phyloP scores from a whole-genome alignment of 2,113 vertebrate species.

The Bothrops jararaca region DNA sequence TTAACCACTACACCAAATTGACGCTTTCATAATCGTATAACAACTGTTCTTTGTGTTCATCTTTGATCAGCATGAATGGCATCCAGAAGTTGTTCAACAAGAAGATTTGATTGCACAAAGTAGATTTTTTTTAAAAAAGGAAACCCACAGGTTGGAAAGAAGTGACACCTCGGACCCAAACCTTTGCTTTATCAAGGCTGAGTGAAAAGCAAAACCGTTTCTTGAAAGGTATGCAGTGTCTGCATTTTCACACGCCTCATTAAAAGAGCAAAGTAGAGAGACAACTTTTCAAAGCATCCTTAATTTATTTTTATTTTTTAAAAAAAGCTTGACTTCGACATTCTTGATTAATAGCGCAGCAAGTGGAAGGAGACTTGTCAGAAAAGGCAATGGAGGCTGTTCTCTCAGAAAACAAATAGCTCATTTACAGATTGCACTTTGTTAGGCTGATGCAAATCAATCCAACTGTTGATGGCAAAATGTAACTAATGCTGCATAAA shows the following conservation, averaged over 20 bases:
- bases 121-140: not conserved
- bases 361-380: conserved; percentile 35
- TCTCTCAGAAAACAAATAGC: conserved; percentile 46
- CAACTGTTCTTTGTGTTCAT: conserved; percentile 34
- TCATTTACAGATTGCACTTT: conserved; percentile 58
- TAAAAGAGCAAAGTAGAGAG: conserved; percentile 30
- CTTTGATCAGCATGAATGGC: not conserved
- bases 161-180: fast-evolving
- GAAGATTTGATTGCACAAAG: not conserved
- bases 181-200: not conserved
- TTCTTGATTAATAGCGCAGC: conserved; percentile 45
- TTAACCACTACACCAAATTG: not conserved
- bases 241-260: conserved; percentile 19
- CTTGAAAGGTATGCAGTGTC: not conserved
- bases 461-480: conserved; percentile 51
- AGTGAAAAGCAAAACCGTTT: not conserved
- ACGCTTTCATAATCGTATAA: not conserved
- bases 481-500: conserved; percentile 45
- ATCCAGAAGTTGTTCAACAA: conserved; percentile 5
- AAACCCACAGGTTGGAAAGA: conserved; percentile 1
- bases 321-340: conserved; percentile 40
- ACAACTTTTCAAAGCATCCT: conserved; percentile 32
- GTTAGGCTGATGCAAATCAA: conserved; percentile 47
- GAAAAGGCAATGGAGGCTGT: not conserved
- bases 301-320: conserved; percentile 3